phyloP scores from a whole-genome alignment of 1,140 invertebrate species.

The Luehdorfia chinensis region DNA sequence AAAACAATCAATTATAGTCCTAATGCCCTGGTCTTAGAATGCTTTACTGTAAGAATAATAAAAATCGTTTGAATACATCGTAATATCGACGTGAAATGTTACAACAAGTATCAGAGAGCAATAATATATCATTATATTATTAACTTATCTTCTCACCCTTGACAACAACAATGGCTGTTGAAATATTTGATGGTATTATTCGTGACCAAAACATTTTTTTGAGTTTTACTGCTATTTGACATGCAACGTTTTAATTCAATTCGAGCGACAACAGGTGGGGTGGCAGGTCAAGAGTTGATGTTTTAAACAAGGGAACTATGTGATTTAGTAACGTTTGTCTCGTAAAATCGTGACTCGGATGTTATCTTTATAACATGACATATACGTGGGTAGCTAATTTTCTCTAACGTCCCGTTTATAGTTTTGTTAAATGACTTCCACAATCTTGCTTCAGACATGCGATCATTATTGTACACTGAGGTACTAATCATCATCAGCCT shows the following conservation, averaged over 20 bases:
- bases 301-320: slow-evolving; percentile 38
- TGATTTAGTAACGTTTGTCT: slow-evolving; percentile 44
- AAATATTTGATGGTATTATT: slow-evolving; percentile 71
- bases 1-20: slow-evolving; percentile 27
- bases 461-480: too few relatives aligned
- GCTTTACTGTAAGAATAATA: slow-evolving; percentile 25
- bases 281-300: slow-evolving; percentile 37
- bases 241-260: slow-evolving; percentile 72
- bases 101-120: slow-evolving; percentile 44
- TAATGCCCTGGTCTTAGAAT: slow-evolving; percentile 19
- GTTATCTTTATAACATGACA: slow-evolving; percentile 48
- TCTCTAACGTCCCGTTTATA: slow-evolving; percentile 24
- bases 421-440: too few relatives aligned
- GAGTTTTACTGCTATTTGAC: slow-evolving; percentile 59
- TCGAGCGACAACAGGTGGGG: slow-evolving; percentile 60
- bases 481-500: too few relatives aligned
- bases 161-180: slow-evolving; percentile 70
- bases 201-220: slow-evolving; percentile 36
- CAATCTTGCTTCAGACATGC: too few relatives aligned
- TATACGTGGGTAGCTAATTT: slow-evolving; percentile 38
- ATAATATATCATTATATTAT: slow-evolving; percentile 75
- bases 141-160: slow-evolving; percentile 75
- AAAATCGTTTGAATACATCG: slow-evolving; percentile 31
- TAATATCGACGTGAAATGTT: slow-evolving; percentile 28
- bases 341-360: slow-evolving; percentile 57